Percentiles rank a stretch among this genome's conserved stretches.
Conservation (phyloP, 2,113 vertebrate species). For the Nycticorax nycticorax region DNA sequence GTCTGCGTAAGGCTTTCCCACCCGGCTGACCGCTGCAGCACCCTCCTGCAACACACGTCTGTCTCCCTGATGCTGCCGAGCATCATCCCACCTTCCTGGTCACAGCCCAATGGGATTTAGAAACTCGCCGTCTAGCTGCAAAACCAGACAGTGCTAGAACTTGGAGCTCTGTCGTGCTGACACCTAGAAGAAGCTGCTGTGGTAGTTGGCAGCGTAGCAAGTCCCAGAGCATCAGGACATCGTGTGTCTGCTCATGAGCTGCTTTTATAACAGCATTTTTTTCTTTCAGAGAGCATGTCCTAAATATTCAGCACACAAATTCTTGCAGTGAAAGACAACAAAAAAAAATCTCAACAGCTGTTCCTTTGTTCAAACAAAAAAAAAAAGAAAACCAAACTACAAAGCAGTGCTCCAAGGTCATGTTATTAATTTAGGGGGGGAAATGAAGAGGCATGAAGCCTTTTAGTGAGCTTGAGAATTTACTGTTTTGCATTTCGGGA, state of each 20-base stretch:
- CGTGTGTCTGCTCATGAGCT: background rate
- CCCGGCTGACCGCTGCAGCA: background rate
- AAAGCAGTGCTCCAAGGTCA: background rate
- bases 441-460: background rate
- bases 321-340: background rate
- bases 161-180: background rate
- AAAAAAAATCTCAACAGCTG: background rate
- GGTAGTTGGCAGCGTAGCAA: background rate
- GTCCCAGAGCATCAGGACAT: background rate
- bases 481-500: background rate
- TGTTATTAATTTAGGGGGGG: background rate
- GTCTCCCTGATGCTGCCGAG: background rate
- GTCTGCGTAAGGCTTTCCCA: background rate
- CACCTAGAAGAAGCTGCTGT: background rate
- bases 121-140: background rate
- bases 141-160: background rate
- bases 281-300: background rate
- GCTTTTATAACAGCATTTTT: background rate
- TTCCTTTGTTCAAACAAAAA: background rate
- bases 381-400: background rate
- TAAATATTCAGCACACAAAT: slow-evolving; percentile 13
- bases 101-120: background rate
- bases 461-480: background rate
- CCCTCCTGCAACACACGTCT: background rate
- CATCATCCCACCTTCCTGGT: background rate